Evolutionary conservation across 2,113 vertebrate species (phyloP), one percentile per base, ranked within the genome.

Genomic region (Gobiocypris rarus): DNA sequence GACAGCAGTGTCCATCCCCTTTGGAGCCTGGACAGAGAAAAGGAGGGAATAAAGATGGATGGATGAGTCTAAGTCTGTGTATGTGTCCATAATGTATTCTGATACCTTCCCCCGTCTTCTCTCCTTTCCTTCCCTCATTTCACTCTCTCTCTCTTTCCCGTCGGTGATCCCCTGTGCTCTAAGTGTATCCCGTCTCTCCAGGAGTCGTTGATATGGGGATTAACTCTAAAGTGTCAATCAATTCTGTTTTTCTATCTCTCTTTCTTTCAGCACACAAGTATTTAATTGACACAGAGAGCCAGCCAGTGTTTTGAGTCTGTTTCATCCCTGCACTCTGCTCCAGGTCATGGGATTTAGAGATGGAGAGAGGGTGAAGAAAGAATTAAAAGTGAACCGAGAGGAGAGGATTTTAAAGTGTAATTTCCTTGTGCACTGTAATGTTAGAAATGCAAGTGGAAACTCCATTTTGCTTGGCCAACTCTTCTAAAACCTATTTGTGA

Each of bases 211-310:
- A 86, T 83, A 83, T 83, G 83, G 85, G 88, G 90, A 94, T 93
- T 94, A 92, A 92, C 93, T 90, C 87, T 85, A 87, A 90, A 89
- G 86, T 91, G 94, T 94, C 95, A 93, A 86, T 95, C 93, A 95
- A 87, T 87, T 71, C 75, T 86, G 79, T 88, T 92, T 87, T 86
- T 63, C 86, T 89, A 75, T 89, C 83, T 83, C 63, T 52, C 65
- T 81, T 69, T 38, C 85, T 82, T 83, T 88, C 48, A 85, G 61
- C 63, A 67, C 41, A 65, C 22, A 63, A 26, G 78, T 87, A 91
- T 86, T 88, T 91, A 91, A 92, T 94, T 93, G 90, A 83, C 81
- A 75, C 71, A 82, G 77, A 86, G 83, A 92, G 63, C 84, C 90
- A 89, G 89, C 19, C 81, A 48, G 86, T 86, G 83, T 75, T 89